A percentile compares a stretch with the other conserved stretches of the same genome.
Evolutionary conservation across 2,888 invertebrate species (phyloP).

Genomic region (Lasioglossum morio): DNA sequence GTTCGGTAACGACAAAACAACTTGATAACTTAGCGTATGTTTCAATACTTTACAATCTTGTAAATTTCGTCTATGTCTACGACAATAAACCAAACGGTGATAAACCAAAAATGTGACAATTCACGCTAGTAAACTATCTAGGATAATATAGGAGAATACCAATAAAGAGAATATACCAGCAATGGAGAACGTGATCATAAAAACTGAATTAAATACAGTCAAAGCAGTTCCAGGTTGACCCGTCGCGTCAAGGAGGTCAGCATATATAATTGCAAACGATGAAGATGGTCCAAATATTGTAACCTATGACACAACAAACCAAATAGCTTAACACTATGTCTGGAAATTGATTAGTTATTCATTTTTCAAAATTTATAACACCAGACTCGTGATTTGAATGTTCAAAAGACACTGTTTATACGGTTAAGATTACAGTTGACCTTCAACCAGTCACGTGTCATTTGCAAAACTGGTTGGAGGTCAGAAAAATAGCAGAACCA

Average conservation of each 20-base stretch:
- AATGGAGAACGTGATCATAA: slow-evolving; percentile 88
- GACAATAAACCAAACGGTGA: background rate
- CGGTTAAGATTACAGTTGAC: too few species aligned
- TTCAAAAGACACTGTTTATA: too few species aligned
- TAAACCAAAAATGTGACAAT: background rate
- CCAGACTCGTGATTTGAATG: background rate
- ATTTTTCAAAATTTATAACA: background rate
- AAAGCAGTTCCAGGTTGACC: slow-evolving; percentile 90
- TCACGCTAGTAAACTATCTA: background rate
- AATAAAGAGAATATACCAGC: slow-evolving; percentile 85
- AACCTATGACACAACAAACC: slow-evolving; percentile 85
- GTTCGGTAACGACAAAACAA: background rate
- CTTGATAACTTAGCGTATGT: background rate
- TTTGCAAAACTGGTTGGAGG: background rate
- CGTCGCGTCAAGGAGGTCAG: slow-evolving; percentile 88
- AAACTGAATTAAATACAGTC: slow-evolving; percentile 89
- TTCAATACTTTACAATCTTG: too few species aligned
- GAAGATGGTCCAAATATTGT: slow-evolving; percentile 89
- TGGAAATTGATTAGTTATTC: background rate
- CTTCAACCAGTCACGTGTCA: background rate
- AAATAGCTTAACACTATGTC: background rate
- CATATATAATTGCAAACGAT: slow-evolving; percentile 90
- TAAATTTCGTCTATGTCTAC: background rate
- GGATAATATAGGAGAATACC: too few species aligned
- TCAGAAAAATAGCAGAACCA: too few species aligned